Percentiles rank a stretch among this genome's conserved stretches.
Evolutionary conservation across 2,888 invertebrate species (phyloP).

Genomic region (Lycophotia porphyrea): DNA sequence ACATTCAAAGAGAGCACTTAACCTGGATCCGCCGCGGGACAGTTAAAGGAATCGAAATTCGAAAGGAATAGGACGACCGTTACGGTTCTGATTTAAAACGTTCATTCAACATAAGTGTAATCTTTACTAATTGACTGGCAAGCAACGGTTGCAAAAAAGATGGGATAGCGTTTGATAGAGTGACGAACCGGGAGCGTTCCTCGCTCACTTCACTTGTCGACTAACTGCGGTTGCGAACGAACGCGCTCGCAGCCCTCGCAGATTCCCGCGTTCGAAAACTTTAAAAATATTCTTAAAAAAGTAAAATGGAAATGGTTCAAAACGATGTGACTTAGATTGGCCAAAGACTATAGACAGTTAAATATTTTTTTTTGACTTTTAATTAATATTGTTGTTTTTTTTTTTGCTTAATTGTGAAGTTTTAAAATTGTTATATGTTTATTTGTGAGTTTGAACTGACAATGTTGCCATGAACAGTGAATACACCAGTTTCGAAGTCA

Average conservation of each 20-base stretch:
- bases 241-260: conserved; percentile 71
- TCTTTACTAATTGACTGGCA: conserved; percentile 77
- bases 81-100: conserved; percentile 64
- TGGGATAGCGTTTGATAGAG: conserved; percentile 72
- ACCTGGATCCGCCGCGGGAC: conserved; percentile 56
- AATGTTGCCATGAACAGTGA: conserved; percentile 40
- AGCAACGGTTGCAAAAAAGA: conserved; percentile 74
- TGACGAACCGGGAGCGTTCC: conserved; percentile 74
- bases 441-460: conserved; percentile 50
- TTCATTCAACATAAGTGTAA: conserved; percentile 73
- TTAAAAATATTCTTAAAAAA: conserved; percentile 61
- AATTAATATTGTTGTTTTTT: conserved; percentile 39
- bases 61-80: conserved; percentile 52
- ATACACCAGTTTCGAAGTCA: conserved; percentile 45
- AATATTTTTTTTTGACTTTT: conserved; percentile 53
- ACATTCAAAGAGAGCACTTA: conserved; percentile 62
- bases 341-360: conserved; percentile 58
- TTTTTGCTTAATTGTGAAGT: conserved; percentile 51
- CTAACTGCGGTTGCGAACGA: conserved; percentile 75
- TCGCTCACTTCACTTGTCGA: conserved; percentile 80
- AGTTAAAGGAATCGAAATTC: conserved; percentile 58
- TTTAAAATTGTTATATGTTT: conserved; percentile 42
- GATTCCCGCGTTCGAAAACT: conserved; percentile 66
- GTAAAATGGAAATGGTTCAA: conserved; percentile 71
- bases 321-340: conserved; percentile 74